A percentile compares a stretch with the other conserved stretches of the same genome.
Evolutionary conservation across 2,797 vertebrate species (phyloP).

Genomic region (Taeniopygia guttata): DNA sequence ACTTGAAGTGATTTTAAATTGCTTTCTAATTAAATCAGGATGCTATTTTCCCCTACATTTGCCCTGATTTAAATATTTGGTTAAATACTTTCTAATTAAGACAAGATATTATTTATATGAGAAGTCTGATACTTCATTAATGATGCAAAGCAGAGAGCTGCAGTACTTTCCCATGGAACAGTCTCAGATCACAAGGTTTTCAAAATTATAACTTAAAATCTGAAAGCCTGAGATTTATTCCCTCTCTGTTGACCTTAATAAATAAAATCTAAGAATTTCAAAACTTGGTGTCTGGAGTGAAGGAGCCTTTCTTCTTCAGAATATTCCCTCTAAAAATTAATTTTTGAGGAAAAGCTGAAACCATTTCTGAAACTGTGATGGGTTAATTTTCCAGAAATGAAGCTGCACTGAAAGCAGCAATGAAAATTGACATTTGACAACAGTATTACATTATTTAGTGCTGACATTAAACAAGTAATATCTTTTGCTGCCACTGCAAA

Average conservation of each 20-base stretch:
- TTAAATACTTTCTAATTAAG: conserved; percentile 27
- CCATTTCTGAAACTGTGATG: background rate
- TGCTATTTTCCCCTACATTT: conserved; percentile 9
- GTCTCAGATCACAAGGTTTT: background rate
- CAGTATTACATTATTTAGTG: conserved; percentile 41
- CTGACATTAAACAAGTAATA: conserved; percentile 56
- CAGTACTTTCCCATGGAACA: background rate
- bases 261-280: background rate
- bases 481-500: conserved; percentile 7
- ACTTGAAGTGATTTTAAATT: background rate
- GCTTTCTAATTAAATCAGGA: background rate
- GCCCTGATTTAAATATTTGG: conserved; percentile 37
- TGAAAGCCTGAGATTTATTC: background rate
- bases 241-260: background rate
- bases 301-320: background rate
- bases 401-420: conserved; percentile 17
- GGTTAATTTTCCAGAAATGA: conserved; percentile 50
- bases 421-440: conserved; percentile 61
- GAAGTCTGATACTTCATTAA: background rate
- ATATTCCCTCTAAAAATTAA: background rate
- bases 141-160: background rate
- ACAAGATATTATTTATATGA: background rate
- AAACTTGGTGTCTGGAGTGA: background rate
- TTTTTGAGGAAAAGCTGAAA: background rate
- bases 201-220: background rate